phyloP scores from a whole-genome alignment of 2,888 invertebrate genomes.

The Cryptocephalus primarius region DNA sequence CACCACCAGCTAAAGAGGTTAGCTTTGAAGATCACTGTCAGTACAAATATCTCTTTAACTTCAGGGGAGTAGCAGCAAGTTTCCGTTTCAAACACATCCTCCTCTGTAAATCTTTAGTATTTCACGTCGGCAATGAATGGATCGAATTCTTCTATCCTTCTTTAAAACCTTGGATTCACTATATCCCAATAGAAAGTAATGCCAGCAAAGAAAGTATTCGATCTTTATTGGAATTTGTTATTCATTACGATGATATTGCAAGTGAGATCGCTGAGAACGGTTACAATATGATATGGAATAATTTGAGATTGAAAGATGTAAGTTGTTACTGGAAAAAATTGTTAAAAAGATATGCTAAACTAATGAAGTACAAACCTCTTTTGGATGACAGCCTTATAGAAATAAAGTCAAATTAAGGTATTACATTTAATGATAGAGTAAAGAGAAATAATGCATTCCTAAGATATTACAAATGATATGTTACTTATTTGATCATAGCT shows the following conservation, averaged over 20 bases:
- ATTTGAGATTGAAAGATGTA: constrained; percentile 72
- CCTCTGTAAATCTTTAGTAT: constrained; percentile 82
- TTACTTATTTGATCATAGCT: not conserved
- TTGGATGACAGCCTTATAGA: constrained; percentile 48
- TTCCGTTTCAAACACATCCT: constrained; percentile 95
- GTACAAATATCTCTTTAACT: constrained; percentile 92
- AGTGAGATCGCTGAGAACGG: constrained; percentile 74
- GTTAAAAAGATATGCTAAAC: constrained; percentile 59
- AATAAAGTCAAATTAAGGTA: constrained; percentile 25
- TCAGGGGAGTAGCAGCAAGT: constrained; percentile 93
- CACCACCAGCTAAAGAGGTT: constrained; percentile 75
- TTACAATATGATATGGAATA: constrained; percentile 69
- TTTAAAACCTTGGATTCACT: constrained; percentile 92
- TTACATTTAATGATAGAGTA: no score
- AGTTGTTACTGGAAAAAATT: constrained; percentile 79
- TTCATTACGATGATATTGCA: constrained; percentile 61
- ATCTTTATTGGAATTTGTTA: constrained; percentile 63
- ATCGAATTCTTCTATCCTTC: constrained; percentile 87
- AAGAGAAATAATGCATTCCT: constrained; percentile 1
- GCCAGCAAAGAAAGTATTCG: constrained; percentile 59
- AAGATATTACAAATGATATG: not conserved
- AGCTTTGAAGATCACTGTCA: constrained; percentile 85
- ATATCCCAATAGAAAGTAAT: constrained; percentile 65
- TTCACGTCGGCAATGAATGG: constrained; percentile 93
- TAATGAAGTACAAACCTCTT: constrained; percentile 56